phyloP scores from a whole-genome alignment of 2,888 invertebrate species.

The Trissolcus brochymenae region DNA sequence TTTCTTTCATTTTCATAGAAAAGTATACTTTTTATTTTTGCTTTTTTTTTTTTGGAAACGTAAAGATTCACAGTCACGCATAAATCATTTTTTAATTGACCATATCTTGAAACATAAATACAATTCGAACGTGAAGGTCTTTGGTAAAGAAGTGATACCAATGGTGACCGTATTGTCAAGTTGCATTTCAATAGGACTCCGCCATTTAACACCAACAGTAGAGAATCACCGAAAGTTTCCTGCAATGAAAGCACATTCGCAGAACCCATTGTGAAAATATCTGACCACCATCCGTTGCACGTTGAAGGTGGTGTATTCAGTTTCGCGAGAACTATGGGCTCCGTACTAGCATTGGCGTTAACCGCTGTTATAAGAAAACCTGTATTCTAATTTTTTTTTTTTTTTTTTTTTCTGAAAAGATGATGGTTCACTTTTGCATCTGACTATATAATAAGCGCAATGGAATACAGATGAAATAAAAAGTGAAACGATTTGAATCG shows the following conservation, averaged over 20 bases:
- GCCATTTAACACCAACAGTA: constrained; percentile 71
- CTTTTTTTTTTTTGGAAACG: no score
- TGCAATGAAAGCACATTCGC: constrained; percentile 70
- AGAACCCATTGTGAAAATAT: constrained; percentile 73
- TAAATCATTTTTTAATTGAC: constrained; percentile 8
- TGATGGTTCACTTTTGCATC: constrained; percentile 38
- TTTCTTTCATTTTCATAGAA: no score
- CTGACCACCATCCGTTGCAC: constrained; percentile 74
- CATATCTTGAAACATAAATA: constrained; percentile 41
- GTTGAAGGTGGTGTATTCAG: constrained; percentile 68
- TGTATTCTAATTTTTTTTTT: no score
- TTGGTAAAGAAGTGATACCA: constrained; percentile 66
- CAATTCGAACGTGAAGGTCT: constrained; percentile 34
- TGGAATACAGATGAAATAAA: constrained; percentile 35
- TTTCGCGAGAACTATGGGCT: constrained; percentile 54
- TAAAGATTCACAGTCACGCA: no score
- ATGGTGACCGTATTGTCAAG: constrained; percentile 70
- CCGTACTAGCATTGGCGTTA: constrained; percentile 49
- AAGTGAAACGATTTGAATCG: constrained; percentile 49
- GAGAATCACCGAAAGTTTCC: constrained; percentile 70
- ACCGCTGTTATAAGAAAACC: constrained; percentile 52
- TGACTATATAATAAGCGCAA: constrained; percentile 38
- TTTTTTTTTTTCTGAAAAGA: constrained; percentile 44
- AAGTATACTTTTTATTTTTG: no score
- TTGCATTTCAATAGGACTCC: constrained; percentile 68